phyloP scores from a whole-genome alignment of 2,113 vertebrate genomes.

The Verasper variegatus region DNA sequence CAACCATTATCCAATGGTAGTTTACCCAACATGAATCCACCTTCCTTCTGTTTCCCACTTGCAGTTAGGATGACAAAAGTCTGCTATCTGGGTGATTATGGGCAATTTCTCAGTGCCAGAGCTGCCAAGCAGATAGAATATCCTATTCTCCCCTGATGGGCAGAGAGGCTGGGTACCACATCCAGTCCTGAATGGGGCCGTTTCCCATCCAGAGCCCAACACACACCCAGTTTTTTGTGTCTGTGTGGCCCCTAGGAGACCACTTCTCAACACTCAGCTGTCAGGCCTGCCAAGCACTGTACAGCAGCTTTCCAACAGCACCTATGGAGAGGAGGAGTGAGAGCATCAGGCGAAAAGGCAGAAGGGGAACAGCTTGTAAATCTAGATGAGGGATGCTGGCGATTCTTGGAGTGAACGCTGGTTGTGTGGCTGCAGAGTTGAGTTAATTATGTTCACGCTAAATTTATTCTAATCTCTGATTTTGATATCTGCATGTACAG shows the following conservation, averaged over 20 bases:
- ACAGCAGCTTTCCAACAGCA: constrained; percentile 55
- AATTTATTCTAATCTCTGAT: constrained; percentile 41
- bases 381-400: constrained; percentile 30
- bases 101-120: constrained; percentile 84
- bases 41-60: constrained; percentile 75
- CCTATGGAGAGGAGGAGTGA: constrained; percentile 55
- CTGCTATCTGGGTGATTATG: constrained; percentile 84
- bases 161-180: constrained; percentile 72
- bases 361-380: constrained; percentile 37
- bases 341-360: constrained; percentile 38
- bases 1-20: constrained; percentile 84
- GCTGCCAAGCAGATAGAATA: constrained; percentile 78
- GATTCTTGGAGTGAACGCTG: constrained; percentile 14
- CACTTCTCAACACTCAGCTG: constrained; percentile 72
- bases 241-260: constrained; percentile 73
- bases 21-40: constrained; percentile 85
- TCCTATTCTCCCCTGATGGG: constrained; percentile 78
- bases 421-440: constrained; percentile 11
- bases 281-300: constrained; percentile 70
- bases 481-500: constrained; percentile 26
- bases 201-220: constrained; percentile 61
- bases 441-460: constrained; percentile 40
- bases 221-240: constrained; percentile 46
- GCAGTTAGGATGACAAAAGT: constrained; percentile 83
- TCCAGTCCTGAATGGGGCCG: constrained; percentile 59